Base-by-base conservation (phyloP, 2,113 vertebrate genomes). In the Lepisosteus oculatus region DNA sequence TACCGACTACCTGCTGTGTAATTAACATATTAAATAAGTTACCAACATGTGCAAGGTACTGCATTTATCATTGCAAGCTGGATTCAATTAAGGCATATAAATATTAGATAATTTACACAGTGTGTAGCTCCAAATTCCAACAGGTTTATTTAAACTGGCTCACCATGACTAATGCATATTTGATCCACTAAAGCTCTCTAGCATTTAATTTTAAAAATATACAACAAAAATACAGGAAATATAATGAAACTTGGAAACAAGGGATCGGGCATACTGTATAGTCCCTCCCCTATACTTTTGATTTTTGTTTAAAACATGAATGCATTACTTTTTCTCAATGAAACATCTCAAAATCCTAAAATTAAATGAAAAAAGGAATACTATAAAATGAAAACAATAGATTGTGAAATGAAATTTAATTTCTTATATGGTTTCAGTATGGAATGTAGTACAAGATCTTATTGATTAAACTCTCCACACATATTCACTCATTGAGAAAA, bases 11-110 rank as follows among this genome's bases (percentile, higher is more conserved):
- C 76, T 61, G 72, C 76, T 44, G 78, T 3, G 73, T 71, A 70
- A 86, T 87, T 87, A 80, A 73, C 86, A 88, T 87, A 84, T 86
- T 77, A 84, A 87, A 84, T 81, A 75, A 84, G 74, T 59, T 67
- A 62, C 73, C 70, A 74, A 29, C 45, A 70, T 43, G 74, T 83
- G 71, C 73, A 70, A 72, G 42, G 62, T 54, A 68, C 57, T 68
- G 74, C 62, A 83, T 85, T 88, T 74, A 88, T 87, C 83, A 81
- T 73, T 54, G 12, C 69, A 81, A 78, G 83, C 62, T 79, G 85
- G 81, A 81, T 41, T 43, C 81, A 88, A 85, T 87, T 84, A 85
- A 44, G 79, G 72, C 55, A 68, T 72, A 75, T 80, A 80, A 85
- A 89, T 85, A 80, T 77, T 14, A 81, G 81, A 80, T 76, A 12